Conservation (phyloP, 2,888 invertebrate genomes). For the Amiota mariae region DNA sequence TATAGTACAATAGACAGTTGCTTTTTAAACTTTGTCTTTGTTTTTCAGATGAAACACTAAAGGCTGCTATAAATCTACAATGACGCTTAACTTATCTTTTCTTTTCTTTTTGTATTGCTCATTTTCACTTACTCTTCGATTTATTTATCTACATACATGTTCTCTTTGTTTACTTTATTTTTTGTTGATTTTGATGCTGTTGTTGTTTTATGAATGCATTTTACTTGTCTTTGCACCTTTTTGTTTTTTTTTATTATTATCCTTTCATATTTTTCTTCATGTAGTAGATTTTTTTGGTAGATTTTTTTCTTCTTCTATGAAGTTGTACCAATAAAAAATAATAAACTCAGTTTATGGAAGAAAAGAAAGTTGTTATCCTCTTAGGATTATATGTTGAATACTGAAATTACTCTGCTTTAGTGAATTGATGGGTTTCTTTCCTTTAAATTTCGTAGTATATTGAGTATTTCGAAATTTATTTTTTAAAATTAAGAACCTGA, state of each 20-base stretch:
- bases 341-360: not conserved
- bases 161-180: slow-evolving; percentile 23
- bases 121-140: too few relatives aligned
- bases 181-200: not conserved
- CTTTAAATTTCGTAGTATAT: too few relatives aligned
- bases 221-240: slow-evolving; percentile 27
- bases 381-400: slow-evolving; percentile 32
- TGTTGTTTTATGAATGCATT: slow-evolving; percentile 7
- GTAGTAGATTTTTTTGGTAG: not conserved
- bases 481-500: too few relatives aligned
- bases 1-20: not conserved
- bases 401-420: slow-evolving; percentile 25
- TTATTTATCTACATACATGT: not conserved
- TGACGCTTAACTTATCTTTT: too few relatives aligned
- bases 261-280: not conserved
- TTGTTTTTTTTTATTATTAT: slow-evolving; percentile 18
- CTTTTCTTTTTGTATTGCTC: too few relatives aligned
- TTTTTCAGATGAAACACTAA: too few relatives aligned
- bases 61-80: too few relatives aligned
- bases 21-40: slow-evolving; percentile 1
- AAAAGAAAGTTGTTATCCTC: slow-evolving; percentile 34
- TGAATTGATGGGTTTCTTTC: too few relatives aligned
- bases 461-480: too few relatives aligned
- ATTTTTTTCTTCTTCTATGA: not conserved
- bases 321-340: not conserved